Conservation (phyloP, 2,888 invertebrate species). For the Hartigia nigra region DNA sequence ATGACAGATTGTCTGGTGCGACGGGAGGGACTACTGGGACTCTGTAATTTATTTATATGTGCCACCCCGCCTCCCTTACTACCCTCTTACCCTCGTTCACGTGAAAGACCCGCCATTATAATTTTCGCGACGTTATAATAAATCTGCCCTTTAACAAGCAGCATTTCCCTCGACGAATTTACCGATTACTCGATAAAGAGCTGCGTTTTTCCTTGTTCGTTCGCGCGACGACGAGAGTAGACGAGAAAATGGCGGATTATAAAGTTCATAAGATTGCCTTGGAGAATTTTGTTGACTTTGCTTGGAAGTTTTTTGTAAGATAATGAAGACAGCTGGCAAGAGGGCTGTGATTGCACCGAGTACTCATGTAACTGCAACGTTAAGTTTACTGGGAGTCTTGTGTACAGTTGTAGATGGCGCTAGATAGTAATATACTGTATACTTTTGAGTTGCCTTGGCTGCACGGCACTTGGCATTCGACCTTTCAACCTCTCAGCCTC, state of each 20-base stretch:
- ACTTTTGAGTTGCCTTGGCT: background rate
- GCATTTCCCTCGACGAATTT: background rate
- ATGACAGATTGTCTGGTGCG: slow-evolving; percentile 36
- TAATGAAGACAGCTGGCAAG: background rate
- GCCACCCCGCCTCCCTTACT: background rate
- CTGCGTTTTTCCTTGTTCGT: background rate
- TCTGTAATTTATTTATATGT: slow-evolving; percentile 40
- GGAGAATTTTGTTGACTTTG: background rate
- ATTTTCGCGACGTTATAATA: background rate
- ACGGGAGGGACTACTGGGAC: slow-evolving; percentile 29
- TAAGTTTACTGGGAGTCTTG: background rate
- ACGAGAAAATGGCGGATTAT: background rate
- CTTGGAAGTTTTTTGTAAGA: background rate
- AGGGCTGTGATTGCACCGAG: background rate
- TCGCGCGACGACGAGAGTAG: background rate
- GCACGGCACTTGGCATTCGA: background rate
- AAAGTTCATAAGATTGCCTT: background rate
- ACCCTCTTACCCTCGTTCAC: background rate
- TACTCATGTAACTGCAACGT: no score
- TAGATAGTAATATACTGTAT: background rate
- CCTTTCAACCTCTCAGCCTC: background rate
- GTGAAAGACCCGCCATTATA: background rate
- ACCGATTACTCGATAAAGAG: background rate
- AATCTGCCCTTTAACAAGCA: background rate
- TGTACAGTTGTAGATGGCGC: background rate